Evolutionary conservation across 2,888 invertebrate species (phyloP).

Genomic region (Hydrotaea cyrtoneurina): DNA sequence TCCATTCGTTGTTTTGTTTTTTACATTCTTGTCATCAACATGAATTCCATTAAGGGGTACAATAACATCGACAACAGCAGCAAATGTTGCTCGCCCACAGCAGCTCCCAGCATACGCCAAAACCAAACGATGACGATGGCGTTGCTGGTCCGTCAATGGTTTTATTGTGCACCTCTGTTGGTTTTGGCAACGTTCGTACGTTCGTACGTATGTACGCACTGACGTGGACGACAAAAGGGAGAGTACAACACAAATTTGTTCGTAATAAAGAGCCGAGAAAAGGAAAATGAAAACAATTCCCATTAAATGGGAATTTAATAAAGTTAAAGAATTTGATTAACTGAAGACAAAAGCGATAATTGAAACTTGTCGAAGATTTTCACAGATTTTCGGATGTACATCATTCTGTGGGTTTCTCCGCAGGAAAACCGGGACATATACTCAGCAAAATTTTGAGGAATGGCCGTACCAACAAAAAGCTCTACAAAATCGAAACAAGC

Average conservation of each 20-base stretch:
- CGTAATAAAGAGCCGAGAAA: background rate
- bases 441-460: too few relatives aligned
- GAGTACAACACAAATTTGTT: background rate
- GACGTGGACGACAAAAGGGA: background rate
- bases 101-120: background rate
- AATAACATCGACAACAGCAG: background rate
- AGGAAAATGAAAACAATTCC: conserved; percentile 29
- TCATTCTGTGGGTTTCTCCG: too few relatives aligned
- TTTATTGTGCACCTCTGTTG: background rate
- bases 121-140: background rate
- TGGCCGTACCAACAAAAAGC: too few relatives aligned
- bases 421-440: too few relatives aligned
- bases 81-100: background rate
- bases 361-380: conserved; percentile 13
- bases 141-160: background rate
- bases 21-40: conserved; percentile 37
- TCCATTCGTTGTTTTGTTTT: conserved; percentile 12
- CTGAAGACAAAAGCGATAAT: conserved; percentile 18
- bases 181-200: background rate
- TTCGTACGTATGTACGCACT: too few relatives aligned
- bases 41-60: conserved; percentile 44
- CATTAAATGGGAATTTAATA: conserved; percentile 39
- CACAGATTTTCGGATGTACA: background rate
- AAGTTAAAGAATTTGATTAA: conserved; percentile 36
- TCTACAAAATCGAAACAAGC: too few relatives aligned